Evolutionary conservation across 2,113 vertebrate species (phyloP).

Genomic region (Canis aureus): DNA sequence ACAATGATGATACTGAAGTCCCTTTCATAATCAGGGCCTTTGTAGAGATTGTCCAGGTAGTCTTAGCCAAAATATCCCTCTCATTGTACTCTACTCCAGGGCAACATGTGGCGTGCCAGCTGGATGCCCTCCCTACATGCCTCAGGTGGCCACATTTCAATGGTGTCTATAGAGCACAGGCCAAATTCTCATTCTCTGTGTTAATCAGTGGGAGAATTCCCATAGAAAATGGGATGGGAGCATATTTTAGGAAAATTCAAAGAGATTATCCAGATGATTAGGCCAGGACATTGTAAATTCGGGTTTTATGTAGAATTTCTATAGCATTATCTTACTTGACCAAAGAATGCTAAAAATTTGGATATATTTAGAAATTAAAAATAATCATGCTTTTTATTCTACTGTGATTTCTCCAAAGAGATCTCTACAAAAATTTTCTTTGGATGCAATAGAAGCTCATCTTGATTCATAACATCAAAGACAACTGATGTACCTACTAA

Average conservation of each 20-base stretch:
- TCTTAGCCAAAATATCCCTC: constrained; percentile 83
- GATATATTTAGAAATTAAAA: constrained; percentile 68
- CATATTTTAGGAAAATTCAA: constrained; percentile 82
- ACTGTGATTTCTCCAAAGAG: constrained; percentile 36
- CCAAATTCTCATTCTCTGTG: constrained; percentile 83
- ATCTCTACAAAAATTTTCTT: constrained; percentile 45
- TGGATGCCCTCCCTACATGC: constrained; percentile 84
- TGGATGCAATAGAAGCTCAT: constrained; percentile 11
- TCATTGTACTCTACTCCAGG: constrained; percentile 82
- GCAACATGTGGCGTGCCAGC: constrained; percentile 84
- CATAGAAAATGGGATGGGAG: constrained; percentile 81
- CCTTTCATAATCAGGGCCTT: constrained; percentile 81
- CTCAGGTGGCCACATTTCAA: constrained; percentile 85
- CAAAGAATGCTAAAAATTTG: constrained; percentile 68
- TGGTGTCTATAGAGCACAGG: constrained; percentile 83
- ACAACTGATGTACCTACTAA: constrained; percentile 51
- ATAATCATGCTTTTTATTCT: constrained; percentile 56
- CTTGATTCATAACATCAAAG: constrained; percentile 66
- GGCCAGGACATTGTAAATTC: constrained; percentile 67
- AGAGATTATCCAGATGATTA: constrained; percentile 83
- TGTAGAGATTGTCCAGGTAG: constrained; percentile 82
- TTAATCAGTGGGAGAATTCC: constrained; percentile 85
- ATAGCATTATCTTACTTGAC: constrained; percentile 68
- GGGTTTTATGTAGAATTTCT: constrained; percentile 74
- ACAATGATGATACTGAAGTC: constrained; percentile 76